phyloP scores from a whole-genome alignment of 2,797 vertebrate genomes.

The Helarctos malayanus region DNA sequence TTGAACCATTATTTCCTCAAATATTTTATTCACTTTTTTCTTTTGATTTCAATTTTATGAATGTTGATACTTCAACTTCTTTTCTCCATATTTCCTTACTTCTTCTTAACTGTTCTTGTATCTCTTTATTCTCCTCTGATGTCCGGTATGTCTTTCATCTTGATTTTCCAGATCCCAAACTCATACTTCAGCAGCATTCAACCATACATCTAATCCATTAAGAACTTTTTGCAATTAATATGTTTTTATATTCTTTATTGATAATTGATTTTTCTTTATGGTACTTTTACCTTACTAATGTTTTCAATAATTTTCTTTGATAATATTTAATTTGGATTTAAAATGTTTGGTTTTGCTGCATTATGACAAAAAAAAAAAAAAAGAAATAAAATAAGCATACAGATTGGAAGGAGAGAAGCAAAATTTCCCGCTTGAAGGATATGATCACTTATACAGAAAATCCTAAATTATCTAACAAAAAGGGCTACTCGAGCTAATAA shows the following conservation, averaged over 20 bases:
- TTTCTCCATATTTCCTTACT: background rate
- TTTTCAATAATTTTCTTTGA: background rate
- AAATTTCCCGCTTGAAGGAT: background rate
- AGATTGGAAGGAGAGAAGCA: background rate
- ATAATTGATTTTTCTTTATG: background rate
- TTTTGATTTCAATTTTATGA: background rate
- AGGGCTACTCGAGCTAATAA: background rate
- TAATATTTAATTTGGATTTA: constrained; percentile 28
- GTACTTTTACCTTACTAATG: background rate
- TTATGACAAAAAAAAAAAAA: background rate
- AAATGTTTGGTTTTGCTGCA: background rate
- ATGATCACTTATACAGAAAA: background rate
- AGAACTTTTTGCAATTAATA: background rate
- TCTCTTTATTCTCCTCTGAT: background rate
- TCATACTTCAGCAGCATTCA: background rate
- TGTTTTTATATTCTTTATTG: background rate
- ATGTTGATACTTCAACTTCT: background rate
- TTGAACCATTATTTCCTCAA: background rate
- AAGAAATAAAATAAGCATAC: background rate
- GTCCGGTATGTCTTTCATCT: background rate
- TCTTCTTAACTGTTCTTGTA: background rate
- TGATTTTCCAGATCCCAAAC: background rate
- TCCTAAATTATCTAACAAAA: background rate
- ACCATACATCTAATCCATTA: background rate
- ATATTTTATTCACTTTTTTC: background rate